These are phyloP conservation scores for Hippoglossus hippoglossus DNA, from an alignment of 2,797 vertebrate species.

Conservation along the genomic window DNA sequence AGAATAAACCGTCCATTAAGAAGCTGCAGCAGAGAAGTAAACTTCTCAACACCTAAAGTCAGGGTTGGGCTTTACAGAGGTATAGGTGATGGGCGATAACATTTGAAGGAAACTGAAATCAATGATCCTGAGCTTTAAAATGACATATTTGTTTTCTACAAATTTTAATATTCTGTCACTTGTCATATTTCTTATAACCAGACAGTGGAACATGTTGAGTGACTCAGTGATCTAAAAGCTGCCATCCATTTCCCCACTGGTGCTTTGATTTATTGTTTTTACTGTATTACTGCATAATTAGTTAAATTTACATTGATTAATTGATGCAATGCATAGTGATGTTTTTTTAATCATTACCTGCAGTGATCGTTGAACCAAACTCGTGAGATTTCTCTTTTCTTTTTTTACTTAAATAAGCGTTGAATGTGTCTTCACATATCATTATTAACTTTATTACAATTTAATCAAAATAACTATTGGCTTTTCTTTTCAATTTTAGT, in stretches of 20 bases:
- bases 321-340: conserved; percentile 1
- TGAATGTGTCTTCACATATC: too few relatives aligned
- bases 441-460: too few relatives aligned
- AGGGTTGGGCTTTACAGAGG: neutral
- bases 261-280: conserved; percentile 46
- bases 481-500: neutral
- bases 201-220: conserved; percentile 31
- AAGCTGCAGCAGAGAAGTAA: neutral
- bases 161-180: conserved; percentile 15
- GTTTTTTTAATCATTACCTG: neutral
- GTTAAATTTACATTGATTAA: conserved; percentile 44
- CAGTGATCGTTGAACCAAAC: conserved; percentile 6
- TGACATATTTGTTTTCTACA: conserved; percentile 1
- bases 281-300: conserved; percentile 11
- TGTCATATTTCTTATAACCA: conserved; percentile 33
- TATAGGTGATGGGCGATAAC: neutral
- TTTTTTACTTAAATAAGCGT: too few relatives aligned
- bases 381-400: too few relatives aligned
- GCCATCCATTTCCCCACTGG: conserved; percentile 33
- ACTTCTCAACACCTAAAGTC: neutral
- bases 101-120: neutral
- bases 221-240: conserved; percentile 45
- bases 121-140: neutral
- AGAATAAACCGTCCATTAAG: neutral
- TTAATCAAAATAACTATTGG: neutral